These are phyloP conservation scores for Stichodactyla mertensii DNA, from an alignment of 64 coral and sea anemone species.

Conservation along the genomic window DNA sequence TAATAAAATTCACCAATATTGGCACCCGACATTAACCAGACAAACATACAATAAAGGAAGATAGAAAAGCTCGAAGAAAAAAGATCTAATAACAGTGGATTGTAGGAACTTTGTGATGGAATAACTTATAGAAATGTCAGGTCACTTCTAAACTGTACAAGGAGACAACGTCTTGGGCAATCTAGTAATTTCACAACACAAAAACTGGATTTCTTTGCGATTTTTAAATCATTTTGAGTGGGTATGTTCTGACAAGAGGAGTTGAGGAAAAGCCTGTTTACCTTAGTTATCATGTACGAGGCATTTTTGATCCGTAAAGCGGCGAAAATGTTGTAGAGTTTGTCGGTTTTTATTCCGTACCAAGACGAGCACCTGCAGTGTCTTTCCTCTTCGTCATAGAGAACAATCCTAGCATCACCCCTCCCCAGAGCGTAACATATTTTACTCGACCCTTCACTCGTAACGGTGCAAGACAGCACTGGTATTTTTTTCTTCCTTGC, in stretches of 20 bases:
- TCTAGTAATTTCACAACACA: neutral
- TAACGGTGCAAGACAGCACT: neutral
- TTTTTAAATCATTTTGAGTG: neutral
- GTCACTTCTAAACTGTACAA: neutral
- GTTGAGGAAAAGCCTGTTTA: neutral
- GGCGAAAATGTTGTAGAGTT: neutral
- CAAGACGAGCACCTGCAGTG: constrained; percentile 17
- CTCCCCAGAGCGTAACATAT: neutral
- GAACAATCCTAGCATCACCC: neutral
- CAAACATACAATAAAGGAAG: neutral
- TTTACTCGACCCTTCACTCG: neutral
- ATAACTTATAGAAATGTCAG: neutral
- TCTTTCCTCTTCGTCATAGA: constrained; percentile 2
- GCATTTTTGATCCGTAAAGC: constrained; percentile 14
- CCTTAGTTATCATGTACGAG: neutral
- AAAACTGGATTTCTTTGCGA: neutral
- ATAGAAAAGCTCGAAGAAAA: neutral
- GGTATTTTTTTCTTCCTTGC: too few relatives aligned
- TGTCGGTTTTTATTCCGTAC: neutral
- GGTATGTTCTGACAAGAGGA: neutral
- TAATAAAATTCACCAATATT: neutral
- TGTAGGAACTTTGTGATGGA: neutral
- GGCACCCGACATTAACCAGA: neutral
- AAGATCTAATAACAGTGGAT: neutral
- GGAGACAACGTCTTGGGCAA: neutral